Base-by-base conservation (phyloP, 1,140 invertebrate genomes). In the Holotrichia oblita region DNA sequence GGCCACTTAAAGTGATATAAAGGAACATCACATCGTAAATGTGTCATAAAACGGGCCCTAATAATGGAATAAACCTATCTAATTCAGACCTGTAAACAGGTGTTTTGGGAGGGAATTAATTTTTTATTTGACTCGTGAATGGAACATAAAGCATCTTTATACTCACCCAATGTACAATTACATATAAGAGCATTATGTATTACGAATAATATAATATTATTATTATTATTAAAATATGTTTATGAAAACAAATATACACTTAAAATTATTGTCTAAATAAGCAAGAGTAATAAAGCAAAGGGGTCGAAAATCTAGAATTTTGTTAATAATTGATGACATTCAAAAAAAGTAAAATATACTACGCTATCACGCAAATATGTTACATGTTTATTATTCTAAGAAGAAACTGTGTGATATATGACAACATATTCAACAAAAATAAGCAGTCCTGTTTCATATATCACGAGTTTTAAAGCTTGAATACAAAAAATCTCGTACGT, bases 41-140 rank as follows among this genome's bases (percentile, higher is more conserved):
- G 61, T 22, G 61, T 64, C 61, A 64, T 64, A 64, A 64, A 64
- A 64, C 12, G 10, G 61, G 17, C 61, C 61, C 17, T 64, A 64
- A 64, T 64, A 64, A 64, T 64, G 61, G 24, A 64, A 64, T 64
- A 64, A 64, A 64, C 61, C 61, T 64, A 64, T 64, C 61, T 64
- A 64, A 64, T 64, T 64, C 61, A 64, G 61, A 20, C 61, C 61
- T 64, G 24, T 64, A 64, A 64, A 64, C 61, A 64, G 61, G 61
- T 64, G 61, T 64, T 64, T 64, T 64, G 61, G 61, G 61, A 64
- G n/a, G 22, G 61, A 64, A 64, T 64, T 64, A 64, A 64, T 22
- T 64, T 64, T 20, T 64, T 64, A 64, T 64, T 64, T 64, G 61
- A 20, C 17, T 22, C 61, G 22, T 27, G 61, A 64, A 14, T 12